These are phyloP conservation scores for Anthoptus insignis DNA, from an alignment of 2,888 invertebrate species.

Conservation along the genomic window DNA sequence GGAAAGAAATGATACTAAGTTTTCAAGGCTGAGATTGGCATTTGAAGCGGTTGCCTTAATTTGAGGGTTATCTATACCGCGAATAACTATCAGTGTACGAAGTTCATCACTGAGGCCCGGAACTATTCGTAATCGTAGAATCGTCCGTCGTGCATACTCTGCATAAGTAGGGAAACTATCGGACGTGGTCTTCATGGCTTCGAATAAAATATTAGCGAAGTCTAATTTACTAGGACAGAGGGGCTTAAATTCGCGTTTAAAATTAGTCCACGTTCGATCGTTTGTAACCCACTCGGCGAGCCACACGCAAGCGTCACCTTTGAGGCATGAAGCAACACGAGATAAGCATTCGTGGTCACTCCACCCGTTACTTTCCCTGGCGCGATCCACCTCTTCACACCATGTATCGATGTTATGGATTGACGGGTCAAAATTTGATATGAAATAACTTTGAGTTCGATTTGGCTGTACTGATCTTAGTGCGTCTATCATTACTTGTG, in stretches of 20 bases:
- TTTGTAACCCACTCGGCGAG: neutral
- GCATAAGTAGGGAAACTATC: constrained; percentile 39
- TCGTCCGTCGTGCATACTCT: constrained; percentile 50
- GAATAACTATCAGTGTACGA: too few relatives aligned
- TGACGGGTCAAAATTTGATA: neutral
- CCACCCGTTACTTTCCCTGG: neutral
- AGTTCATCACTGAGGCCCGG: neutral
- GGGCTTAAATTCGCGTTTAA: neutral
- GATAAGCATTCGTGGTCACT: neutral
- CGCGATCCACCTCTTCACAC: neutral
- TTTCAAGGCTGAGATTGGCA: neutral
- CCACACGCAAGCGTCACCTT: neutral
- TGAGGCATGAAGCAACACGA: neutral
- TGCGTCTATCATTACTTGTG: neutral
- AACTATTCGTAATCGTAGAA: constrained; percentile 36
- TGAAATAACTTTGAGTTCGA: neutral
- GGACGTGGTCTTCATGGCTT: neutral
- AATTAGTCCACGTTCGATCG: neutral
- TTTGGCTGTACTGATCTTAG: neutral
- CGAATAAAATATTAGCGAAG: neutral
- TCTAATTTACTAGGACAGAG: neutral
- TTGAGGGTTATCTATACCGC: neutral
- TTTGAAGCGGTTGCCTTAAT: neutral
- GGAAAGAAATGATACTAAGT: neutral
- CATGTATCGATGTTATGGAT: neutral